These are phyloP conservation scores for Corydoras sp. DNA, from an alignment of 2,113 vertebrate genomes.

Conservation along the genomic window DNA sequence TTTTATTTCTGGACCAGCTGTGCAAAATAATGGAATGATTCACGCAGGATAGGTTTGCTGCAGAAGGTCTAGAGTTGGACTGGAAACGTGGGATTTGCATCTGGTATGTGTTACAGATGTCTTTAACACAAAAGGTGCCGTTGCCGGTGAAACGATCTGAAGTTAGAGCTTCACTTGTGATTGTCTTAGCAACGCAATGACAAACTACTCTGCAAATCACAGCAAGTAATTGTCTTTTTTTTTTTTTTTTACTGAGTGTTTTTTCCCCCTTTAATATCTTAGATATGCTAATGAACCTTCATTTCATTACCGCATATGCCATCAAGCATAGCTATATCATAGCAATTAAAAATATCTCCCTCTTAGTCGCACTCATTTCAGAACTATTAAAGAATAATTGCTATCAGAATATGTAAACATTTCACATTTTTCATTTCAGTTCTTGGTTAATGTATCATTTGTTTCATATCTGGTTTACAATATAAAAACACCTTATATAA, in stretches of 20 bases:
- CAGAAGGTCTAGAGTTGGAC: not conserved
- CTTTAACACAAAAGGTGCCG: too few relatives aligned
- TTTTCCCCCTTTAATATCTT: constrained; percentile 13
- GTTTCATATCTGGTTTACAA: constrained; percentile 82
- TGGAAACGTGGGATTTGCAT: not conserved
- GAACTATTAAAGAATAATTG: constrained; percentile 72
- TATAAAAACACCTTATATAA: constrained; percentile 94
- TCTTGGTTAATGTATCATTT: constrained; percentile 71
- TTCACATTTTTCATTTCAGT: constrained; percentile 66
- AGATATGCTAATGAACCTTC: constrained; percentile 42
- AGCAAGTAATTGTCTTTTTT: not conserved
- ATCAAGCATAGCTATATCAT: constrained; percentile 58
- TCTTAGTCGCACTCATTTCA: constrained; percentile 62
- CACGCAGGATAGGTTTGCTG: not conserved
- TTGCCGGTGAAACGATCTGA: not conserved
- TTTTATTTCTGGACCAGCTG: not conserved
- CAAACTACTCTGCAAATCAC: not conserved
- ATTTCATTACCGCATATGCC: constrained; percentile 55
- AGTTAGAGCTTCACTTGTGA: not conserved
- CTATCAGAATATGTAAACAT: constrained; percentile 73
- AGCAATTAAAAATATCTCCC: constrained; percentile 70
- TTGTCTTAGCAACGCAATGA: not conserved
- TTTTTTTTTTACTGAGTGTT: not conserved
- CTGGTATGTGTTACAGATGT: too few relatives aligned
- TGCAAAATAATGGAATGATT: not conserved